Base-by-base conservation (phyloP, 1,140 invertebrate species). In the Palaemon carinicauda region DNA sequence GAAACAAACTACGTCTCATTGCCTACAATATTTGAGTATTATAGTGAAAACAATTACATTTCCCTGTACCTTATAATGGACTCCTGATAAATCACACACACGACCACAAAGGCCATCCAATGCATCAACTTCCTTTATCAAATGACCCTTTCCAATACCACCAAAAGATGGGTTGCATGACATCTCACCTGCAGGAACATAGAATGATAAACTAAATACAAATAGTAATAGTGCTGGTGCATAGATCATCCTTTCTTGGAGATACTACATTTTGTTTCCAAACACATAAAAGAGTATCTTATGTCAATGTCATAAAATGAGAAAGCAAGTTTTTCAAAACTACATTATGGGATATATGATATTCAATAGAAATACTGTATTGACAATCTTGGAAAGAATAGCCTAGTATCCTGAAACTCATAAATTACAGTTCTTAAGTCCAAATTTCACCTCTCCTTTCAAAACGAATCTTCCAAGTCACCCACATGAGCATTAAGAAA, bases 151-250 rank as follows among this genome's bases (percentile, higher is more conserved):
- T 2, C 97, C 97, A 89, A 98, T 97, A 27, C 97, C 97, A 78
- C 97, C 97, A 92, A 98, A 98, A 17, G 96, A 96, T 65, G 97
- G 97, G 92, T 98, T 98, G 90, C 97, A 98, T 1, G 97, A 98
- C 97, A 98, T 98, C 92, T 97, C 97, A 69, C 96, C 96, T 96
- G 86, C 41, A 91, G 91, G 69, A 89, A 19, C 33, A 77, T 4
- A 31, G 56, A 53, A 31, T 88, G 4, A 27, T 15, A 27, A 87
- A n/a, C 0, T 21, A 54, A n/a, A 24, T 41, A 33, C 21, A 29
- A 41, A 73, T 54, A 52, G 29, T 33, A 17, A n/a, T 14, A 54
- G 15, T 65, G 27, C 56, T 5, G 14, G 50, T 33, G 33, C 1
- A 60, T n/a, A 1, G n/a, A n/a, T n/a, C n/a, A n/a, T n/a, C n/a